phyloP scores from a whole-genome alignment of 2,113 vertebrate genomes.

The Platysteira castanea region DNA sequence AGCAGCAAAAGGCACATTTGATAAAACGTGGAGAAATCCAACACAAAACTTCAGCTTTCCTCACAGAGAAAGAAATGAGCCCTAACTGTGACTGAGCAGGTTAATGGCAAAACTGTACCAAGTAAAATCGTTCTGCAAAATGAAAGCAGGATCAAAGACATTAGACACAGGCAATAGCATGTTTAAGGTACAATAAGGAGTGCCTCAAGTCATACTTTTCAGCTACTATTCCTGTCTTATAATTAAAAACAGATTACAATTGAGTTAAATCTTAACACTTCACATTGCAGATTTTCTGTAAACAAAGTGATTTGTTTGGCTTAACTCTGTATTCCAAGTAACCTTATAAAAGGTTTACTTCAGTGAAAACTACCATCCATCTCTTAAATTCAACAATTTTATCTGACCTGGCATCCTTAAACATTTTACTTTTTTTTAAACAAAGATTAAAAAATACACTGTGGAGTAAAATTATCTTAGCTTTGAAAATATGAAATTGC shows the following conservation, averaged over 20 bases:
- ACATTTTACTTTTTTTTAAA: conserved; percentile 45
- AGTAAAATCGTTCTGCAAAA: not conserved
- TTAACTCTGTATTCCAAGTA: not conserved
- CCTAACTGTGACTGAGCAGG: not conserved
- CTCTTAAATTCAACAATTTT: conserved; percentile 22
- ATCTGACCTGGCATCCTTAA: conserved; percentile 40
- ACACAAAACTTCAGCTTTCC: not conserved
- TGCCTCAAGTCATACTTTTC: conserved; percentile 24
- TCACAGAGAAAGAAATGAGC: not conserved
- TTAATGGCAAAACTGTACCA: conserved; percentile 10
- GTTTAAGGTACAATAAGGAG: conserved; percentile 27
- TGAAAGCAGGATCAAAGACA: conserved; percentile 6
- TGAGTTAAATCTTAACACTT: conserved; percentile 40
- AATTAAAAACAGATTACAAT: conserved; percentile 53
- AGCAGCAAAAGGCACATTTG: not conserved
- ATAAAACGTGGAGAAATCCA: not conserved
- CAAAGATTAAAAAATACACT: conserved; percentile 54
- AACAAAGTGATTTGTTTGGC: conserved; percentile 45
- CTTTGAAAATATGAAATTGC: conserved; percentile 64
- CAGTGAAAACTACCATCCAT: not conserved
- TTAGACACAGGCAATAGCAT: not conserved
- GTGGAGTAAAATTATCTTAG: conserved; percentile 38
- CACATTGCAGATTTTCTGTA: not conserved
- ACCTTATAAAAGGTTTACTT: not conserved
- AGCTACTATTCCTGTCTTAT: conserved; percentile 2